Evolutionary conservation across 2,113 vertebrate genomes (phyloP).

Genomic region (Podilymbus podiceps): DNA sequence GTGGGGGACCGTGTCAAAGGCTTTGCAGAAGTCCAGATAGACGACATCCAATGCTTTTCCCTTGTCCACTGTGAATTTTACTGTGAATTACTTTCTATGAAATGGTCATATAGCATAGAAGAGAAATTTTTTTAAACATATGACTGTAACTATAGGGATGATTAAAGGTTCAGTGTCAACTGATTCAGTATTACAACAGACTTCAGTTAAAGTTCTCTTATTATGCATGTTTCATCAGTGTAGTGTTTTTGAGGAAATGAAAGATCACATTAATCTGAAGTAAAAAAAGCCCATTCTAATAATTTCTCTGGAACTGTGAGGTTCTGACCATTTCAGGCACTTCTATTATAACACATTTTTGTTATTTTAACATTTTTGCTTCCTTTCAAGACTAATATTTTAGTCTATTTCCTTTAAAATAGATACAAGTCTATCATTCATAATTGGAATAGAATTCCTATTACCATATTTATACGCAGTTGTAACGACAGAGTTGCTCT

Average conservation of each 20-base stretch:
- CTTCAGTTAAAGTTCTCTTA: neutral
- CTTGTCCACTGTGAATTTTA: too few relatives aligned
- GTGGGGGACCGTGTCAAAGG: too few relatives aligned
- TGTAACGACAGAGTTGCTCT: neutral
- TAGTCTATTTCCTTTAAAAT: neutral
- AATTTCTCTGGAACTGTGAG: neutral
- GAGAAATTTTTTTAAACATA: neutral
- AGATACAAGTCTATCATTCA: neutral
- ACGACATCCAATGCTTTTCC: too few relatives aligned
- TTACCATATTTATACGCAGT: neutral
- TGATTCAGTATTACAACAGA: neutral
- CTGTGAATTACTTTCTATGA: neutral
- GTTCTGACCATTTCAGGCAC: neutral
- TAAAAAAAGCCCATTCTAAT: neutral
- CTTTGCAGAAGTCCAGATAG: too few relatives aligned
- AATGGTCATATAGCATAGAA: neutral
- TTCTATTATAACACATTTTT: neutral
- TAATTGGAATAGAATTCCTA: neutral
- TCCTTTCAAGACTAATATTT: neutral
- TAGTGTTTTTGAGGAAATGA: neutral
- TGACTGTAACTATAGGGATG: neutral
- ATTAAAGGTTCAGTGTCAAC: neutral
- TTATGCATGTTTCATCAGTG: neutral
- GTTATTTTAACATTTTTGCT: neutral
- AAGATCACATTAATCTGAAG: neutral